A percentile compares a stretch with the other conserved stretches of the same genome.
Conservation (phyloP, 2,113 vertebrate genomes). For the Seriola aureovittata region DNA sequence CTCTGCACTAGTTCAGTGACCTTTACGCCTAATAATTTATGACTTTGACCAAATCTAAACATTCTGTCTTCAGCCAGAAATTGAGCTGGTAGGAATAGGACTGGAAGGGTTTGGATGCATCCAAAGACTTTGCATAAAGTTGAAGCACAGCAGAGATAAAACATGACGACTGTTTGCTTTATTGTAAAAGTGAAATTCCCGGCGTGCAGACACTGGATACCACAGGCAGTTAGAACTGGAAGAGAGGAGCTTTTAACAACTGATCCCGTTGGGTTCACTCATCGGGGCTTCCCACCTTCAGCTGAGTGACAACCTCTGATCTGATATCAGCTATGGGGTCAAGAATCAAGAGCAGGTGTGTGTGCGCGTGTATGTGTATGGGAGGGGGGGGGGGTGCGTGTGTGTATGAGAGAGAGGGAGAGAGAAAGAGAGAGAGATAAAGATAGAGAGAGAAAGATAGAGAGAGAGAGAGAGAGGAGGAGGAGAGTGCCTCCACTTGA, state of each 20-base stretch:
- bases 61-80: conserved; percentile 20
- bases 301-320: conserved; percentile 63
- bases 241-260: conserved; percentile 34
- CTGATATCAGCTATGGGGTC: conserved; percentile 64
- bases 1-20: conserved; percentile 29
- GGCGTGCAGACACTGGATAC: conserved; percentile 28
- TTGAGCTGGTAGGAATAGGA: not conserved
- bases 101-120: not conserved
- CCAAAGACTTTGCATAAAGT: conserved; percentile 10
- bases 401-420: not conserved
- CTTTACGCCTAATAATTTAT: conserved; percentile 45
- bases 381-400: not conserved
- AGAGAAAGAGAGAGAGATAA: not conserved
- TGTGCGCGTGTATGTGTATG: conserved; percentile 17
- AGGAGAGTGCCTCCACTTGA: not conserved
- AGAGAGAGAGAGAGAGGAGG: not conserved
- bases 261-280: conserved; percentile 53
- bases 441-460: not conserved
- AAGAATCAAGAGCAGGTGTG: conserved; percentile 71
- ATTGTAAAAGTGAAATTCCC: conserved; percentile 47
- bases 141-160: conserved; percentile 35
- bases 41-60: conserved; percentile 43
- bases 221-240: not conserved
- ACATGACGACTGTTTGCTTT: conserved; percentile 38
- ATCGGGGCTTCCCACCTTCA: conserved; percentile 46